A percentile compares a stretch with the other conserved stretches of the same genome.
phyloP scores from a whole-genome alignment of 2,797 vertebrate species.

The Cercopithecus diana region DNA sequence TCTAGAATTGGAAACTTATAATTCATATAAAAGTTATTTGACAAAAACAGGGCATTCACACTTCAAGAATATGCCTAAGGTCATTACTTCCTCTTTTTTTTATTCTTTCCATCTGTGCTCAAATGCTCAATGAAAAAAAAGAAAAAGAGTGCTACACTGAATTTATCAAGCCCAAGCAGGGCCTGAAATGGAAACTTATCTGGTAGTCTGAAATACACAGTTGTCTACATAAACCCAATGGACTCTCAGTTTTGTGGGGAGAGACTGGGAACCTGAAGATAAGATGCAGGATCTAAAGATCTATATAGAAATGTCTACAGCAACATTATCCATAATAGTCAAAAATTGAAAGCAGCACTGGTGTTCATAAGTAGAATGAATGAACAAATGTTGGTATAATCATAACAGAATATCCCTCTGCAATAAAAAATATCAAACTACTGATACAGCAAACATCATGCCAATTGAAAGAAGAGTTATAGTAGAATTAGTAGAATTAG shows the following conservation, averaged over 20 bases:
- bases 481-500: not conserved
- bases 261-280: not conserved
- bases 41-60: slow-evolving; percentile 65
- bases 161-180: slow-evolving; percentile 17
- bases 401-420: not conserved
- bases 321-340: not conserved
- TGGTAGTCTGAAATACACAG: not conserved
- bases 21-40: slow-evolving; percentile 65
- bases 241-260: not conserved
- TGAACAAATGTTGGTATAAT: not conserved
- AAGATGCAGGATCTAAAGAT: not conserved
- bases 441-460: not conserved
- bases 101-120: slow-evolving; percentile 48
- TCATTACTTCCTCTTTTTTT: slow-evolving; percentile 58
- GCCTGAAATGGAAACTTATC: not conserved
- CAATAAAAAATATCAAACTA: not conserved
- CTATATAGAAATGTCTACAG: not conserved
- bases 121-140: not conserved
- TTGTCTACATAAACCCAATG: not conserved
- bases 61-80: slow-evolving; percentile 64
- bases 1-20: slow-evolving; percentile 39
- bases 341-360: not conserved
- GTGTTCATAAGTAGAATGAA: not conserved
- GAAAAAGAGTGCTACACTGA: not conserved
- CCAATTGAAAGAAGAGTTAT: not conserved